Conservation (phyloP, 2,888 invertebrate species). For the Eilema sororculum region DNA sequence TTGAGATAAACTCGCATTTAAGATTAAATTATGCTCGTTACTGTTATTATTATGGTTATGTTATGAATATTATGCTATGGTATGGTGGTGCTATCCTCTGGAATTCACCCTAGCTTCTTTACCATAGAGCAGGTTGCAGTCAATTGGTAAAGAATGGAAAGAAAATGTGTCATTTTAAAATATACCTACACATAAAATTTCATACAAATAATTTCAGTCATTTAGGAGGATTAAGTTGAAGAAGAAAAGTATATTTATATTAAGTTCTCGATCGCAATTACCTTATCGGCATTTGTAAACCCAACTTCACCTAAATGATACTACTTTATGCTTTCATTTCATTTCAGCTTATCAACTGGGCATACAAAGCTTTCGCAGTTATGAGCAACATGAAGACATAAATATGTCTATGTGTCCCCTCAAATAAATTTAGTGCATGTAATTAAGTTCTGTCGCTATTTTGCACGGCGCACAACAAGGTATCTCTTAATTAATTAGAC, state of each 20-base stretch:
- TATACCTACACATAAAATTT: no score
- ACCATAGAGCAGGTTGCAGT: no score
- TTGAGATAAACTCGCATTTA: neutral
- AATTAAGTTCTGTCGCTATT: constrained; percentile 46
- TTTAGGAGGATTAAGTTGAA: no score
- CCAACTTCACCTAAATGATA: neutral
- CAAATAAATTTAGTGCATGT: constrained; percentile 36
- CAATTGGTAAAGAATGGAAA: no score
- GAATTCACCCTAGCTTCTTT: no score
- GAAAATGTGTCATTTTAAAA: no score
- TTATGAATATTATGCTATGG: no score
- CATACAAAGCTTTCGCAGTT: constrained; percentile 84
- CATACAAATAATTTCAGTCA: no score
- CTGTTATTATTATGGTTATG: no score
- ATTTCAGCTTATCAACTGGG: constrained; percentile 84
- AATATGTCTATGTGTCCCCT: constrained; percentile 35
- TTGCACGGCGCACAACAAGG: constrained; percentile 49
- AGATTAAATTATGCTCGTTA: neutral
- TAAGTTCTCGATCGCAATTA: no score
- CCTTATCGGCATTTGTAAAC: neutral
- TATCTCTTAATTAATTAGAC: constrained; percentile 48
- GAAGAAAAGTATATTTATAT: no score
- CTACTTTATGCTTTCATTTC: constrained; percentile 17
- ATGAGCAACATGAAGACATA: constrained; percentile 83
- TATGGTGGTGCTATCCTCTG: no score